A percentile compares a stretch with the other conserved stretches of the same genome.
Conservation (phyloP, 2,888 invertebrate genomes). For the Ochropleura plecta region DNA sequence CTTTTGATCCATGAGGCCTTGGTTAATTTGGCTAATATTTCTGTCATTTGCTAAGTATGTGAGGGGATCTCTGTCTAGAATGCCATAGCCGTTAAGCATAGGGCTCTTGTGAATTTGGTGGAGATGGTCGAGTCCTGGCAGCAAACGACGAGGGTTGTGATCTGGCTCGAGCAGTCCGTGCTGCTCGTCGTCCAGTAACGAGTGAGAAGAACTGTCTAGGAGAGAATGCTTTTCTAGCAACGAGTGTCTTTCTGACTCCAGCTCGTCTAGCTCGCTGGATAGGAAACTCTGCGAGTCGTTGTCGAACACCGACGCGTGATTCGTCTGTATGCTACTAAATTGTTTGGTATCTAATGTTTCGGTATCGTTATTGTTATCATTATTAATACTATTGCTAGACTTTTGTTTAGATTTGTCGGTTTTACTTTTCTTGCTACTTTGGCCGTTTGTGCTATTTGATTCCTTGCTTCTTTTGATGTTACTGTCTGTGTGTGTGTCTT, state of each 20-base stretch:
- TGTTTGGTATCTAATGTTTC: constrained; percentile 66
- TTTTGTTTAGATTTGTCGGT: constrained; percentile 88
- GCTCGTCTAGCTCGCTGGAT: constrained; percentile 85
- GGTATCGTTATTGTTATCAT: constrained; percentile 80
- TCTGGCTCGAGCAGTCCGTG: constrained; percentile 78
- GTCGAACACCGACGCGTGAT: constrained; percentile 82
- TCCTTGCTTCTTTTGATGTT: constrained; percentile 85
- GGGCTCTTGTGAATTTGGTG: constrained; percentile 82
- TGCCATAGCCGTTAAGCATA: constrained; percentile 83
- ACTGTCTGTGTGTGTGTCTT: constrained; percentile 84
- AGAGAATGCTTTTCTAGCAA: constrained; percentile 87
- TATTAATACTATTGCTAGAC: constrained; percentile 86
- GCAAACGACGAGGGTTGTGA: constrained; percentile 59
- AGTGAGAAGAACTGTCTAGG: constrained; percentile 87
- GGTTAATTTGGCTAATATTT: constrained; percentile 85
- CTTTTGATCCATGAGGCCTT: constrained; percentile 82
- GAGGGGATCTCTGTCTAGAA: constrained; percentile 74
- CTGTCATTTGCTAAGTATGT: constrained; percentile 84
- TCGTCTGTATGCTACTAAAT: constrained; percentile 63
- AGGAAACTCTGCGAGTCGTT: constrained; percentile 82
- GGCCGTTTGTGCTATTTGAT: constrained; percentile 86
- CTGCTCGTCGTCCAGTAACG: constrained; percentile 84
- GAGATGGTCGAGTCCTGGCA: constrained; percentile 80
- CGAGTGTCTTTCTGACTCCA: constrained; percentile 89
- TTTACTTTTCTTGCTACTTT: constrained; percentile 84